phyloP scores from a whole-genome alignment of 2,113 vertebrate species.

The Lepus timidus region DNA sequence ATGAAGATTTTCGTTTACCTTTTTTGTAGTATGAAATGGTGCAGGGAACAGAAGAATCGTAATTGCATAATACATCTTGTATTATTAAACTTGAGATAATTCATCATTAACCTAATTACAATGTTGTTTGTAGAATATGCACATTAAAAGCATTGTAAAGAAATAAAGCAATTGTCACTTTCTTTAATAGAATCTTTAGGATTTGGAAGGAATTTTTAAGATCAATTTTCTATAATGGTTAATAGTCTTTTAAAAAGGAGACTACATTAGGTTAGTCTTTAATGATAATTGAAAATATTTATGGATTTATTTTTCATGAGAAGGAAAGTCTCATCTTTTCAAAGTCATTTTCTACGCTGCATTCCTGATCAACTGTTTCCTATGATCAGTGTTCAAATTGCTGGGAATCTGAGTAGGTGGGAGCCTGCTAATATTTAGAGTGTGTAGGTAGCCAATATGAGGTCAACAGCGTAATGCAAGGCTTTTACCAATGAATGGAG shows the following conservation, averaged over 20 bases:
- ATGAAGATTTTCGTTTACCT: background rate
- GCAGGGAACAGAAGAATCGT: background rate
- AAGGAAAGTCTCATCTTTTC: background rate
- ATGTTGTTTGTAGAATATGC: background rate
- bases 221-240: background rate
- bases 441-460: background rate
- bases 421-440: background rate
- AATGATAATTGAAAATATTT: background rate
- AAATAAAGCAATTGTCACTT: background rate
- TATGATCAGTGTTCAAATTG: background rate
- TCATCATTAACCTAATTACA: background rate
- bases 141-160: background rate
- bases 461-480: background rate
- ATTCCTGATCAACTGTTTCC: background rate
- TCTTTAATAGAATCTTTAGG: slow-evolving; percentile 1
- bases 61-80: background rate
- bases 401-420: background rate
- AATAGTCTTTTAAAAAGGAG: no score
- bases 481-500: background rate
- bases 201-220: background rate
- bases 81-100: background rate
- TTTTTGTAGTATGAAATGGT: background rate
- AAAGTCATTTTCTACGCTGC: background rate
- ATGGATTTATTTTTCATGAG: background rate
- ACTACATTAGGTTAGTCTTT: background rate